Conservation (phyloP, 2,113 vertebrate species). For the Ptilorrhoa leucosticta region DNA sequence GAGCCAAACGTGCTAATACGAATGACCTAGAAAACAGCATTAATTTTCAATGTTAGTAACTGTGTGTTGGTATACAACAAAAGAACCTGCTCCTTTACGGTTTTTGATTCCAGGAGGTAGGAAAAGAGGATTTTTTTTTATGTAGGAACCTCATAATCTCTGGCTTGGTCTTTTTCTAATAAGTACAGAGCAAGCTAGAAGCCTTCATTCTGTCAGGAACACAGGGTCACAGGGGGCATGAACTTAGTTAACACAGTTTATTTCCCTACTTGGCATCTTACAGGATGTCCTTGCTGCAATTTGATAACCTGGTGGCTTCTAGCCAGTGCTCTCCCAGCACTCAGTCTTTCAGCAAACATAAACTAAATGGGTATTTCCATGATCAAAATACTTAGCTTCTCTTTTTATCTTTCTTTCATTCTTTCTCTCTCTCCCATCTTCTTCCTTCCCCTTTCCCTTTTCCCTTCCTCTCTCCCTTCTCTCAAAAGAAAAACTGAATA, state of each 20-base stretch:
- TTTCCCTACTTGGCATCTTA: background rate
- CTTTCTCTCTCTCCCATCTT: background rate
- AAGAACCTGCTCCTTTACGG: background rate
- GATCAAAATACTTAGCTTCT: background rate
- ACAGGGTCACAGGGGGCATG: background rate
- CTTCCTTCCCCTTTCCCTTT: fast-evolving
- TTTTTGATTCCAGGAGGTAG: background rate
- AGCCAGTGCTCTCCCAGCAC: background rate
- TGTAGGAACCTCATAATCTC: background rate
- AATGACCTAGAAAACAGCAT: background rate
- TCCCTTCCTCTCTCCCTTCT: background rate
- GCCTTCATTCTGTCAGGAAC: background rate
- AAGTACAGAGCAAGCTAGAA: background rate
- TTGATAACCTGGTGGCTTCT: background rate
- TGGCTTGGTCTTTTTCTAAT: background rate
- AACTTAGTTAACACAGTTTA: background rate
- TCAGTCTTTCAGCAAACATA: background rate
- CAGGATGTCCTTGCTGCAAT: background rate
- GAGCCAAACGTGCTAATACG: background rate
- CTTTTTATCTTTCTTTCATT: background rate
- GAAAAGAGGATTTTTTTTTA: background rate
- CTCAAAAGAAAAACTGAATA: background rate
- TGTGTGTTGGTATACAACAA: background rate
- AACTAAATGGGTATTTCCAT: background rate
- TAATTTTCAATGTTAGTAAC: background rate